These are phyloP conservation scores for Ormyrus labotus DNA, from an alignment of 2,888 invertebrate genomes.

Conservation along the genomic window DNA sequence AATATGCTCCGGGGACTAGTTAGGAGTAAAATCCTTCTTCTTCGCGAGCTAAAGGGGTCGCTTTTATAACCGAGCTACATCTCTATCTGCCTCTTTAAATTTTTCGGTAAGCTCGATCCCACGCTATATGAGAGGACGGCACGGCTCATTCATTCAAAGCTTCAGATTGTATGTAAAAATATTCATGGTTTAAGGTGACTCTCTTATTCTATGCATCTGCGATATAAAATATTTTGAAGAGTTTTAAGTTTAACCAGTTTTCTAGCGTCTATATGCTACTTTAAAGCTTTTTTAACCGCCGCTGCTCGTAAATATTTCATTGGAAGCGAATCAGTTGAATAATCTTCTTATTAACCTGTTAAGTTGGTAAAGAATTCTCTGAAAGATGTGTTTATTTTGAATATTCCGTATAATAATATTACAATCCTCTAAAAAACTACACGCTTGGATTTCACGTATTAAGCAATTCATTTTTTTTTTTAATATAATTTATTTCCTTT, in stretches of 20 bases:
- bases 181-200: background rate
- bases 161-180: constrained; percentile 16
- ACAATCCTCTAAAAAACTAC: no score
- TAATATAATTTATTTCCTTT: no score
- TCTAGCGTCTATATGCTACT: no score
- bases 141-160: background rate
- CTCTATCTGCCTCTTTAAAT: constrained; percentile 35
- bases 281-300: no score
- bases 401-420: background rate
- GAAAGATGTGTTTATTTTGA: background rate
- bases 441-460: no score
- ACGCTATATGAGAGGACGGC: background rate
- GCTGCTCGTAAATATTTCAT: no score
- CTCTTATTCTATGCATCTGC: background rate
- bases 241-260: constrained; percentile 19
- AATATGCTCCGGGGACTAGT: constrained; percentile 53
- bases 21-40: constrained; percentile 43
- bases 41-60: constrained; percentile 9
- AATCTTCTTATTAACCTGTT: no score
- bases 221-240: constrained; percentile 14
- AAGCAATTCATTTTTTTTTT: no score
- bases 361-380: no score
- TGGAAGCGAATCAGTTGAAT: no score
- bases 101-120: constrained; percentile 4
- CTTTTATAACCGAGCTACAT: constrained; percentile 16